Conservation (phyloP, 2,113 vertebrate genomes). For the Leucoraja erinaceus region DNA sequence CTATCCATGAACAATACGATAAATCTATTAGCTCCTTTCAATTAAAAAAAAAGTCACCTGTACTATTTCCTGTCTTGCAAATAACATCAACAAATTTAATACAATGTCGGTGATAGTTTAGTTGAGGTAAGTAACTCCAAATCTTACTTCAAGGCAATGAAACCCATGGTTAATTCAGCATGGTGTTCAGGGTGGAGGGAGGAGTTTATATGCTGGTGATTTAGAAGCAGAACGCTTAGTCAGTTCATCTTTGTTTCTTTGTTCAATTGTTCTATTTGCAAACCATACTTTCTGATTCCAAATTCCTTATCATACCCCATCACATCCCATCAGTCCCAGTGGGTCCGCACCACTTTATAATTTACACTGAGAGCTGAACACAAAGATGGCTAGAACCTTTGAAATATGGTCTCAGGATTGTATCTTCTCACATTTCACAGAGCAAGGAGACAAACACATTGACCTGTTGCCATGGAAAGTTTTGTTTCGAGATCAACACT, state of each 20-base stretch:
- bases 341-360: conserved; percentile 48
- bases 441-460: conserved; percentile 48
- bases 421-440: conserved; percentile 50
- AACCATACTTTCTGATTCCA: not conserved
- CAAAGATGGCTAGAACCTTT: conserved; percentile 42
- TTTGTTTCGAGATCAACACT: conserved; percentile 44
- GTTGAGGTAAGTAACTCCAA: not conserved
- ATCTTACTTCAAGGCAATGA: not conserved
- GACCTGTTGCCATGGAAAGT: conserved; percentile 53
- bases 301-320: conserved; percentile 45
- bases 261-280: not conserved
- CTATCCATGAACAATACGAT: not conserved
- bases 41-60: not conserved
- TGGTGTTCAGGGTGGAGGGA: not conserved
- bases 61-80: not conserved
- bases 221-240: not conserved
- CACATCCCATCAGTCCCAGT: conserved; percentile 46
- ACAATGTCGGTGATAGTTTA: not conserved
- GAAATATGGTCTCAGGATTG: conserved; percentile 48
- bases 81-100: not conserved
- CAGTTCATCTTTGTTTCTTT: not conserved
- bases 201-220: conserved; percentile 14
- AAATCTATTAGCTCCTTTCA: not conserved
- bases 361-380: conserved; percentile 55
- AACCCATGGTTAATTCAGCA: not conserved